Conservation (phyloP, 2,888 invertebrate genomes). For the Cryptocheilus praepositus region DNA sequence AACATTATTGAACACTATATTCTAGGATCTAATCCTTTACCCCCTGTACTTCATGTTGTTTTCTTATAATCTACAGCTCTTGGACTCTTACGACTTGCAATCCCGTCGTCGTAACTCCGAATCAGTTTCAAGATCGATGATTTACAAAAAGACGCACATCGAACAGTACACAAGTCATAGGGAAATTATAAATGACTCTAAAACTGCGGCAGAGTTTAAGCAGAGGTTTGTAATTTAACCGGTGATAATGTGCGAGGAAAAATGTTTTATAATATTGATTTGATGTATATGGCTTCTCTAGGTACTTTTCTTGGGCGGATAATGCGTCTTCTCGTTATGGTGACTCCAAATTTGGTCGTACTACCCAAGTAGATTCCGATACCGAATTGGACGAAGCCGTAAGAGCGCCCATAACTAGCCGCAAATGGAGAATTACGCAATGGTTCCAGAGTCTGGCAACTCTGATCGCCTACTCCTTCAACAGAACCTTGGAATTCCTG, state of each 20-base stretch:
- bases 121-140: slow-evolving; percentile 46
- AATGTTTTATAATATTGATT: too few relatives aligned
- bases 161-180: slow-evolving; percentile 59
- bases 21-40: background rate
- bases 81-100: slow-evolving; percentile 10
- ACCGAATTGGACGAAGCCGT: slow-evolving; percentile 62
- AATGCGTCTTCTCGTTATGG: too few relatives aligned
- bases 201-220: background rate
- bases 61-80: slow-evolving; percentile 15
- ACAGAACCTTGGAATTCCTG: slow-evolving; percentile 53
- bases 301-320: too few relatives aligned
- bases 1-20: too few relatives aligned
- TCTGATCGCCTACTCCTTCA: slow-evolving; percentile 50
- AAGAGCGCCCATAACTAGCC: slow-evolving; percentile 22
- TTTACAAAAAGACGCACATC: slow-evolving; percentile 59
- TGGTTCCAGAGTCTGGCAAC: slow-evolving; percentile 46
- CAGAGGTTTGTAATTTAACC: slow-evolving; percentile 34
- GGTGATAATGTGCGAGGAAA: background rate
- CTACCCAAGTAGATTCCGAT: slow-evolving; percentile 60
- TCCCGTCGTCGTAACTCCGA: slow-evolving; percentile 41
- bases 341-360: slow-evolving; percentile 12
- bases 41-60: slow-evolving; percentile 16
- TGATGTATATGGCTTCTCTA: too few relatives aligned
- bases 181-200: slow-evolving; percentile 52
- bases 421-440: slow-evolving; percentile 45